Evolutionary conservation across 2,113 vertebrate genomes (phyloP).

Genomic region (Solea solea): DNA sequence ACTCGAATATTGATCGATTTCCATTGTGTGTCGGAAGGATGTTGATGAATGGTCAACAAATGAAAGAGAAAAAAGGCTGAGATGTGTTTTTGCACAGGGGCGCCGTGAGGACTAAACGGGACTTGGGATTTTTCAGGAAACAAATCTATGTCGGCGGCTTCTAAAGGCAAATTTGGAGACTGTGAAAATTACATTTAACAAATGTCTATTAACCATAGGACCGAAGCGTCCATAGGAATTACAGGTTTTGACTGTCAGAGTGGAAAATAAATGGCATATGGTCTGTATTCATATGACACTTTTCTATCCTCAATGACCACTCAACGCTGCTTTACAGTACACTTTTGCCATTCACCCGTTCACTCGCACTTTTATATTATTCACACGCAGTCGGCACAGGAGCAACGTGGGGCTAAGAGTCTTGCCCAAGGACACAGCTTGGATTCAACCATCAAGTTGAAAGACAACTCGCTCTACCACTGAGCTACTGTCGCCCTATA

Average conservation of each 20-base stretch:
- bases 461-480: no score
- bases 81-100: conserved; percentile 9
- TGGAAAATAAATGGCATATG: not conserved
- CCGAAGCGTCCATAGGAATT: not conserved
- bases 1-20: conserved; percentile 38
- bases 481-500: no score
- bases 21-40: conserved; percentile 9
- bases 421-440: no score
- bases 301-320: no score
- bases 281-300: no score
- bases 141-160: conserved; percentile 13
- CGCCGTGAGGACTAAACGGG: conserved; percentile 16
- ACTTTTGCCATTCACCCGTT: no score
- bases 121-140: conserved; percentile 24
- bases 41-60: conserved; percentile 40
- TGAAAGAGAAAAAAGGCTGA: conserved; percentile 5
- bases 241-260: not conserved
- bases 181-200: conserved; percentile 21
- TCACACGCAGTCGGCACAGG: no score
- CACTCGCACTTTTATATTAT: no score
- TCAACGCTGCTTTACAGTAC: no score
- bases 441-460: no score
- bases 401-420: no score
- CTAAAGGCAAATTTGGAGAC: conserved; percentile 20
- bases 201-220: conserved; percentile 11